These are phyloP conservation scores for Oxytorus armatus DNA, from an alignment of 2,888 invertebrate genomes.

Conservation along the genomic window DNA sequence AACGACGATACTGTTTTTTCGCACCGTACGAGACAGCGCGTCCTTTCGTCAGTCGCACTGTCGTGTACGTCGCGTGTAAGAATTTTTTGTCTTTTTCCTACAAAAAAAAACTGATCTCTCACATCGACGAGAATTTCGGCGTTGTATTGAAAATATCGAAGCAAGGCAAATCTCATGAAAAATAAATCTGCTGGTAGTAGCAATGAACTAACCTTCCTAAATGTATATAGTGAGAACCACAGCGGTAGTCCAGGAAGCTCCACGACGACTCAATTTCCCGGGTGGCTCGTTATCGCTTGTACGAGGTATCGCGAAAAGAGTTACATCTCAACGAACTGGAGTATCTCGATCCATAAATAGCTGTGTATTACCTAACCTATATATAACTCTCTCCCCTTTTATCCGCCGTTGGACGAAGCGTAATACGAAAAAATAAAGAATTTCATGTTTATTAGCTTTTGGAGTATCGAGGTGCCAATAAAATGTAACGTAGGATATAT, in stretches of 20 bases:
- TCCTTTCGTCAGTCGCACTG: too few species aligned
- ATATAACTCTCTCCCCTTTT: conserved; percentile 10
- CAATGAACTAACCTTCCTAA: conserved; percentile 22
- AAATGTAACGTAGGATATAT: not conserved
- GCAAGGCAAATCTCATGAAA: too few species aligned
- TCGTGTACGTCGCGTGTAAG: too few species aligned
- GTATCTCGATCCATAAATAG: conserved; percentile 26
- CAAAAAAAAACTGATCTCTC: too few species aligned
- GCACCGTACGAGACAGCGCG: too few species aligned
- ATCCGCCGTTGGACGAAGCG: conserved; percentile 12
- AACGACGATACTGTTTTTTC: too few species aligned
- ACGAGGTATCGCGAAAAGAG: conserved; percentile 67
- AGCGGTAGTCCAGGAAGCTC: conserved; percentile 32
- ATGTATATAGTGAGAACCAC: conserved; percentile 23
- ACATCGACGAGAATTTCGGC: too few species aligned
- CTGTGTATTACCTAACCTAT: conserved; percentile 25
- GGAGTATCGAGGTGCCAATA: conserved; percentile 11
- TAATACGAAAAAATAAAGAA: conserved; percentile 21
- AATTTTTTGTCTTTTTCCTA: too few species aligned
- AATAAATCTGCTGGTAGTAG: conserved; percentile 37
- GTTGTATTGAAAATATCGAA: too few species aligned
- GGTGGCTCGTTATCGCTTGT: conserved; percentile 69
- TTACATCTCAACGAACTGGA: conserved; percentile 55
- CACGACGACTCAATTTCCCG: conserved; percentile 66
- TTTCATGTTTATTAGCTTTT: conserved; percentile 4